Evolutionary conservation across 1,140 invertebrate genomes (phyloP).

Genomic region (Magallana gigas): DNA sequence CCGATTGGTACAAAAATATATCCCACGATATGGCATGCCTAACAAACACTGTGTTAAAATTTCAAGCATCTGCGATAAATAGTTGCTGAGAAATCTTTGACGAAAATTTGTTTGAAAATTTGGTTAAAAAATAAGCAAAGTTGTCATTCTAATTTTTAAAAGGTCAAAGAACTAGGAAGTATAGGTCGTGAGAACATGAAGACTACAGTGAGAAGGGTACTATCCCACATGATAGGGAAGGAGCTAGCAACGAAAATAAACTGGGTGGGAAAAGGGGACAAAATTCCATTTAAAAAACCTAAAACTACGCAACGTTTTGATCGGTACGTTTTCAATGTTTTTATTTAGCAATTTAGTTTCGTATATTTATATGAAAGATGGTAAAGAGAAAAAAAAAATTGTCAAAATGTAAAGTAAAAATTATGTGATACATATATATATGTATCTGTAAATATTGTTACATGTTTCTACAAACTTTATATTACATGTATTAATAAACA

Average conservation of each 20-base stretch:
- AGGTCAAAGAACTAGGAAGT: constrained; percentile 5
- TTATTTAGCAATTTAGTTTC: neutral
- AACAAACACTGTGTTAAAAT: no score
- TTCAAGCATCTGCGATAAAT: no score
- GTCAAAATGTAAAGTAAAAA: neutral
- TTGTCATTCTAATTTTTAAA: neutral
- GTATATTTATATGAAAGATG: constrained; percentile 5
- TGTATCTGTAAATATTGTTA: neutral
- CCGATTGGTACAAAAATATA: no score
- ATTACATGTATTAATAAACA: no score
- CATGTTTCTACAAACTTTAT: neutral
- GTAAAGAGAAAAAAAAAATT: neutral
- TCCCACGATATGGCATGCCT: no score
- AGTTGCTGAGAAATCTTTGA: no score
- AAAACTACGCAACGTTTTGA: neutral
- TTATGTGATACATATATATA: neutral
- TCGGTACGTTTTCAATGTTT: neutral
- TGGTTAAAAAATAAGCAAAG: no score
- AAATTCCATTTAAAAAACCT: neutral
- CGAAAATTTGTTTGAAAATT: no score
- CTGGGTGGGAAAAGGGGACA: neutral
- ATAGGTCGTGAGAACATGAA: neutral
- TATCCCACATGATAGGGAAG: neutral
- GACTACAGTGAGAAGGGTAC: neutral
- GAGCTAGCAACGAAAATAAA: neutral